Evolutionary conservation across 2,888 invertebrate species (phyloP).

Genomic region (Odontocerum albicorne): DNA sequence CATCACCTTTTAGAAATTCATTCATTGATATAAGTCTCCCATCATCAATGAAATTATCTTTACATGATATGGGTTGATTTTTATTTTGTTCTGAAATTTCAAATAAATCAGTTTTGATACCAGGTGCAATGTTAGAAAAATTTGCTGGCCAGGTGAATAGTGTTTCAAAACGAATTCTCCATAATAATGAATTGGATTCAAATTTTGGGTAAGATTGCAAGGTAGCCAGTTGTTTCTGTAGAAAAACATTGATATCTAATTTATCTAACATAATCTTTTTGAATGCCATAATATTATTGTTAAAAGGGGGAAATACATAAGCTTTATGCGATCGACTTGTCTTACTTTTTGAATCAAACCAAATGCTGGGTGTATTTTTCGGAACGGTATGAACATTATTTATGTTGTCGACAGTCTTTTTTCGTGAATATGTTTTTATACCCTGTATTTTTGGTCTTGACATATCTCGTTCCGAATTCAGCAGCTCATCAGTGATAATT

Average conservation of each 20-base stretch:
- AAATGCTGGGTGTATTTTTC: slow-evolving; percentile 5
- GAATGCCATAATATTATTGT: slow-evolving; percentile 14
- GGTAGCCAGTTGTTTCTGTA: background rate
- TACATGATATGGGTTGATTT: slow-evolving; percentile 3
- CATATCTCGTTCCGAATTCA: slow-evolving; percentile 5
- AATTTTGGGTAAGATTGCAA: background rate
- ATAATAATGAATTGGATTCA: slow-evolving; percentile 8
- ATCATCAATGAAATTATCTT: slow-evolving; percentile 3
- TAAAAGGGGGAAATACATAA: slow-evolving; percentile 20
- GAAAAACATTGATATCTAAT: background rate
- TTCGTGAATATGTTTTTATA: slow-evolving; percentile 32
- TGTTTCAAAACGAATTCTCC: slow-evolving; percentile 21
- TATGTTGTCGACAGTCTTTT: too few species aligned
- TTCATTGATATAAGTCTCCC: background rate
- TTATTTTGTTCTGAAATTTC: slow-evolving; percentile 16
- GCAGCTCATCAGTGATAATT: slow-evolving; percentile 3
- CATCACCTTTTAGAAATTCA: background rate
- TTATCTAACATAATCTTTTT: slow-evolving; percentile 22
- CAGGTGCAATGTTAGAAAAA: slow-evolving; percentile 22
- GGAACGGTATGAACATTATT: background rate
- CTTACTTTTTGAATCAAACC: background rate
- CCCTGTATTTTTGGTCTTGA: background rate
- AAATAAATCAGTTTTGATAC: slow-evolving; percentile 18
- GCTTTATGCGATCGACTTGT: too few species aligned
- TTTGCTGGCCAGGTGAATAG: slow-evolving; percentile 29